A percentile compares a stretch with the other conserved stretches of the same genome.
These are phyloP conservation scores for Zosterops borbonicus DNA, from an alignment of 2,113 vertebrate genomes.

Conservation along the genomic window DNA sequence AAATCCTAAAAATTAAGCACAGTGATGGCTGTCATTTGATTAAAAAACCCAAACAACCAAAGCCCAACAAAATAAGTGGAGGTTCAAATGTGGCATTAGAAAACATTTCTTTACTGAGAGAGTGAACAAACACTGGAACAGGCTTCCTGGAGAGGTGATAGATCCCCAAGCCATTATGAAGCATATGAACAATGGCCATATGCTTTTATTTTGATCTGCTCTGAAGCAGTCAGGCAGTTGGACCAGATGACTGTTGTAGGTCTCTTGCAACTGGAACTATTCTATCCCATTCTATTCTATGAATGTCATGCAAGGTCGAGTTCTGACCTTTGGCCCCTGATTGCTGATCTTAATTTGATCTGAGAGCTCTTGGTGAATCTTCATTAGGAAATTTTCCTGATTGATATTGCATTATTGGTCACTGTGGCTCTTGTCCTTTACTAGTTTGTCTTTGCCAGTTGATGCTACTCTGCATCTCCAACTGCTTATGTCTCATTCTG, in stretches of 20 bases:
- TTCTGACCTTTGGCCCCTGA: accelerated
- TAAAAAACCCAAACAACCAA: background rate
- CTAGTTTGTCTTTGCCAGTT: background rate
- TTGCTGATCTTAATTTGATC: background rate
- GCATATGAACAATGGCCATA: background rate
- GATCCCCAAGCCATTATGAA: background rate
- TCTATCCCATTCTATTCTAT: background rate
- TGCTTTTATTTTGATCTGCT: background rate
- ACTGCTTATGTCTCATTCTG: background rate
- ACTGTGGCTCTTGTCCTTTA: background rate
- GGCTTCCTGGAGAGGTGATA: background rate
- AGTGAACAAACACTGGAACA: background rate
- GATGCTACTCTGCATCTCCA: background rate
- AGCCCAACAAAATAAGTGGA: background rate
- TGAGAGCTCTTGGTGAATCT: background rate
- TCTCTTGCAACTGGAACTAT: background rate
- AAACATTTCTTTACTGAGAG: background rate
- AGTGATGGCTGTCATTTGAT: background rate
- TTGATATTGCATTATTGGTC: background rate
- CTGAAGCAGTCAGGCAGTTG: background rate
- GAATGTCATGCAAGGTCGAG: background rate
- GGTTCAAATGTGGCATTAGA: background rate
- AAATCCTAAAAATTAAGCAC: background rate
- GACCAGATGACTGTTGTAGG: background rate
- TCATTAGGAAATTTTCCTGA: background rate